A percentile compares a stretch with the other conserved stretches of the same genome.
Evolutionary conservation across 2,888 invertebrate genomes (phyloP).

Genomic region (Catocala nupta): DNA sequence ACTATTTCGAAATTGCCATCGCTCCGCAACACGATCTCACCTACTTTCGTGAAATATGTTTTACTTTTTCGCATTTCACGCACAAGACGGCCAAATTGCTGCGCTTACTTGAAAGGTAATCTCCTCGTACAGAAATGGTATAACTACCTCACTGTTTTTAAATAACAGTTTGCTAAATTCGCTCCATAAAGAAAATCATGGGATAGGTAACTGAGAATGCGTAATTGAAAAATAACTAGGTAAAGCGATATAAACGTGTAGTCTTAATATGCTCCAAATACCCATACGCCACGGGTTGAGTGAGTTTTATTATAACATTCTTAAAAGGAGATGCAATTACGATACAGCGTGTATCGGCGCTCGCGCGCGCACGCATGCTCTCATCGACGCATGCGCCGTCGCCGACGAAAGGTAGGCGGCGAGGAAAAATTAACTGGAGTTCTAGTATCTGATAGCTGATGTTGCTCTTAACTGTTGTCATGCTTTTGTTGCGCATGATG

Average conservation of each 20-base stretch:
- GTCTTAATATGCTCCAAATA: conserved; percentile 34
- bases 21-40: conserved; percentile 67
- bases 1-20: conserved; percentile 74
- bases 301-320: conserved; percentile 51
- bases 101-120: conserved; percentile 18
- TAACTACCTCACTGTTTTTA: no score
- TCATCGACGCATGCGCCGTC: conserved; percentile 56
- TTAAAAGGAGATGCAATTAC: conserved; percentile 67
- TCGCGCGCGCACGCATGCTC: conserved; percentile 52
- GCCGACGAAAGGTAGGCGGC: conserved; percentile 73
- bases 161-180: background rate
- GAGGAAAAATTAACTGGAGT: conserved; percentile 61
- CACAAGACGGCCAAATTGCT: conserved; percentile 33
- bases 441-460: conserved; percentile 53
- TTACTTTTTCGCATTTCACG: conserved; percentile 38
- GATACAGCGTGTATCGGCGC: conserved; percentile 64
- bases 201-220: background rate
- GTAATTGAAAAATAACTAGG: conserved; percentile 19
- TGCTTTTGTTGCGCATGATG: conserved; percentile 52
- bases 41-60: conserved; percentile 58
- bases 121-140: background rate
- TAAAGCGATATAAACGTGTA: conserved; percentile 25
- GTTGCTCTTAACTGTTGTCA: conserved; percentile 53
- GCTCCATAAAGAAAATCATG: background rate
- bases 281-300: conserved; percentile 42